These are phyloP conservation scores for Cheiracanthium punctorium DNA, from an alignment of 2,888 invertebrate genomes.

Conservation along the genomic window DNA sequence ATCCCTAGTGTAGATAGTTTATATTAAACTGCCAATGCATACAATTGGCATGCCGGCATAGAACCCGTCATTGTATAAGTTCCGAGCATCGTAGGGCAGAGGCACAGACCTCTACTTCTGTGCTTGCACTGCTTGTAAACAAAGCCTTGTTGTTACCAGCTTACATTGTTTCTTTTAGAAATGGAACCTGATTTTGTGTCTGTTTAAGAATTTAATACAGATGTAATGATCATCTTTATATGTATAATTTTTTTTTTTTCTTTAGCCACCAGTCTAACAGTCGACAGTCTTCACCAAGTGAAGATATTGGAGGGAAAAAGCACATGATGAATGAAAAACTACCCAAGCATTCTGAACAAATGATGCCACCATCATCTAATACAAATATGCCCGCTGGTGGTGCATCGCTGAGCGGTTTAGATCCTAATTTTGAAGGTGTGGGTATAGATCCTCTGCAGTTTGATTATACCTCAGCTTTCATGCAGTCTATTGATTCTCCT, in stretches of 20 bases:
- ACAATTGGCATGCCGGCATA: too few species aligned
- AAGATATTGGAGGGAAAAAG: constrained; percentile 83
- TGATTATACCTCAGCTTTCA: constrained; percentile 75
- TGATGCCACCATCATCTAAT: constrained; percentile 75
- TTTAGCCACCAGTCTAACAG: constrained; percentile 79
- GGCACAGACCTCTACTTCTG: too few species aligned
- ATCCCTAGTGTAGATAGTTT: too few species aligned
- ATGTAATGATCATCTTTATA: constrained; percentile 63
- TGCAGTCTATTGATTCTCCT: constrained; percentile 77
- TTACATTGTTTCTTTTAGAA: too few species aligned
- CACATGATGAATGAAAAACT: constrained; percentile 75
- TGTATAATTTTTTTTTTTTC: constrained; percentile 73
- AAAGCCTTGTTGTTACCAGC: too few species aligned
- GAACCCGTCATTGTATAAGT: too few species aligned
- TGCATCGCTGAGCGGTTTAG: constrained; percentile 74
- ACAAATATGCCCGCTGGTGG: constrained; percentile 74
- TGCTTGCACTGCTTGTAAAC: too few species aligned
- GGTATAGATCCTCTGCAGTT: constrained; percentile 76
- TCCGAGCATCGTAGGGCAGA: too few species aligned
- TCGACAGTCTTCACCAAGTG: constrained; percentile 93
- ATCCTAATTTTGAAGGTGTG: constrained; percentile 75
- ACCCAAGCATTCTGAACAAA: constrained; percentile 62
- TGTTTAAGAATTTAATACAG: too few species aligned
- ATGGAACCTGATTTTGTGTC: too few species aligned
- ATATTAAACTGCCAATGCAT: too few species aligned